Percentiles rank a stretch among this genome's conserved stretches.
Evolutionary conservation across 2,888 invertebrate species (phyloP).

Genomic region (Cryptops parisi): DNA sequence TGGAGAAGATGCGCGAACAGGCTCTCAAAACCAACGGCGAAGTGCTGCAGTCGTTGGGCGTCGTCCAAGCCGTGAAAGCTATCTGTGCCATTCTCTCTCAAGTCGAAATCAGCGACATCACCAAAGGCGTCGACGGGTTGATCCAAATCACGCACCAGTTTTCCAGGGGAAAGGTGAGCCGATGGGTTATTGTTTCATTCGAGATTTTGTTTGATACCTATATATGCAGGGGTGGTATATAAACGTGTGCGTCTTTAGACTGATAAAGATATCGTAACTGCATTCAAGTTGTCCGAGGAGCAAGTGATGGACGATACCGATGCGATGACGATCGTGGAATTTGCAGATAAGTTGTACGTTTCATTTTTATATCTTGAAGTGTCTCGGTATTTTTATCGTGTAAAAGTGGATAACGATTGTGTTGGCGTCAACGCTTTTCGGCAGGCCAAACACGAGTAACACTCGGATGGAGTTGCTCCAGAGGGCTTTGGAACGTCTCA

Average conservation of each 20-base stretch:
- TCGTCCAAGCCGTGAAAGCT: slow-evolving; percentile 82
- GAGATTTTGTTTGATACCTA: too few relatives aligned
- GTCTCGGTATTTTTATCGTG: background rate
- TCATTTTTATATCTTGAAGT: background rate
- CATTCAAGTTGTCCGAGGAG: background rate
- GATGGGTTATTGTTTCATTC: background rate
- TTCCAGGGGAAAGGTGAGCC: background rate
- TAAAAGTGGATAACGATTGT: too few relatives aligned
- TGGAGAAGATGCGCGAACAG: slow-evolving; percentile 29
- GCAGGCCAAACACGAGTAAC: slow-evolving; percentile 13
- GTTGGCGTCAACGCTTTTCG: too few relatives aligned
- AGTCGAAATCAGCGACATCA: slow-evolving; percentile 75
- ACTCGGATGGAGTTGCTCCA: slow-evolving; percentile 11
- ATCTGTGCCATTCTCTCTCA: slow-evolving; percentile 77
- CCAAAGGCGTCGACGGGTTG: slow-evolving; percentile 54
- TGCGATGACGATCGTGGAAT: background rate
- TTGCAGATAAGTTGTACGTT: background rate
- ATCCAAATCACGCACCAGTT: background rate
- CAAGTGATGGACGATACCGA: background rate
- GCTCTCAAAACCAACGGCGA: slow-evolving; percentile 26
- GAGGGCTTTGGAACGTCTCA: slow-evolving; percentile 35
- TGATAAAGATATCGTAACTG: background rate
- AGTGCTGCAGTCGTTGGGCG: slow-evolving; percentile 41
- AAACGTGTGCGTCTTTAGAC: background rate
- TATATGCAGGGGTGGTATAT: too few relatives aligned